Evolutionary conservation across 2,113 vertebrate genomes (phyloP), one percentile per base, ranked within the genome.

Genomic region (Ceyx margarethae): DNA sequence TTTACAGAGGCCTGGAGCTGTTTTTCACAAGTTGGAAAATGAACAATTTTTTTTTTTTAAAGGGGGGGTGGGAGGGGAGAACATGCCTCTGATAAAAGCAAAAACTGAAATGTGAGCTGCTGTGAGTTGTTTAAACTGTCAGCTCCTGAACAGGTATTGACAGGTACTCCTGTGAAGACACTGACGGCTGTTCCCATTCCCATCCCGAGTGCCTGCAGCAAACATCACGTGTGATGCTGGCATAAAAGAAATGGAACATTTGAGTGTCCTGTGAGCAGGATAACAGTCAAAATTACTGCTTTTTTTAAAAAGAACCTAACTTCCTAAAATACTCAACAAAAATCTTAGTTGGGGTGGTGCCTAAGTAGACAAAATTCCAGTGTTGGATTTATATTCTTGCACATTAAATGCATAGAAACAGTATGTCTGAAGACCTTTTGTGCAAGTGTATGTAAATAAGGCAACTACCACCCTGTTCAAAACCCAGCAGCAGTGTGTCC

Each of bases 21-120:
- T 51, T 94, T 90, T 80, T 72, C 61, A 31, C 8, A 68, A 72
- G 45, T 54, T 90, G 45, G 50, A 73, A 83, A 68, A 78, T 64
- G 65, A 79, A 45, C 0, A 2, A 1, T 81, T 45, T 17, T 45
- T 45, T 45, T 45, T 81, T 53, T 10, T 6, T 68, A 4, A 5
- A 8, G 25, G 7, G 6, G 9, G 10, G 15, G 6, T 3, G 4
- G 28, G 23, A 13, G 33, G 14, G 20, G 33, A 60, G 48, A 13
- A 25, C 26, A 42, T 42, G 33, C 8, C 31, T 64, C 6, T 60
- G 60, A 68, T 78, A 74, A 91, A 28, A 89, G 86, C 53, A 58
- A 17, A 40, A 69, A 46, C n/a, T 29, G 66, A 19, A 65, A 43
- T 13, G 57, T 33, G 83, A 89, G 83, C 50, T 66, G 50, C 58